A percentile compares a stretch with the other conserved stretches of the same genome.
These are phyloP conservation scores for Semaprochilodus insignis DNA, from an alignment of 2,797 vertebrate genomes.

Conservation along the genomic window DNA sequence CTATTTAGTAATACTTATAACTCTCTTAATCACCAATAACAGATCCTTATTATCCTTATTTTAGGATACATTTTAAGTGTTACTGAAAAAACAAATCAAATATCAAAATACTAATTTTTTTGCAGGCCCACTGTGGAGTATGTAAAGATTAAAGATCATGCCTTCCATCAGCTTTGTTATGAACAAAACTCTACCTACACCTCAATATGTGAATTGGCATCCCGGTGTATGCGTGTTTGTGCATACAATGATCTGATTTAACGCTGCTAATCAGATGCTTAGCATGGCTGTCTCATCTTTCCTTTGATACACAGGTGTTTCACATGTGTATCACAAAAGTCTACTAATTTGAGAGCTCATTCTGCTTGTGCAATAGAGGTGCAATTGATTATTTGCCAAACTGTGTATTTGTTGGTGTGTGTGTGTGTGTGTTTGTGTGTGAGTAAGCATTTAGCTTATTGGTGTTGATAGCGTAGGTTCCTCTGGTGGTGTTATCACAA, in stretches of 20 bases:
- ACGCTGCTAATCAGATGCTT: conserved; percentile 31
- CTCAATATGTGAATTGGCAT: conserved; percentile 37
- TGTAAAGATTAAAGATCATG: neutral
- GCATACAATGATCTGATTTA: conserved; percentile 1
- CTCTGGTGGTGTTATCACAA: neutral
- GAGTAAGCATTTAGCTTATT: neutral
- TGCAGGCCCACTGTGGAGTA: neutral
- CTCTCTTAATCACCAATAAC: no score
- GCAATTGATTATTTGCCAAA: neutral
- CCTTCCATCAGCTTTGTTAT: neutral
- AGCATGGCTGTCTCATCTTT: conserved; percentile 2
- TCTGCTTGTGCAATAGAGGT: neutral
- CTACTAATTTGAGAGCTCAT: neutral
- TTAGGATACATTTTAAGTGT: no score
- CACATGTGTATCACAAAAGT: neutral
- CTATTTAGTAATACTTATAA: no score
- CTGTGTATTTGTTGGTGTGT: neutral
- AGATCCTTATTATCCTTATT: no score
- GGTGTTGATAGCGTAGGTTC: neutral
- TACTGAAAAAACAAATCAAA: no score
- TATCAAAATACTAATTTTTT: no score
- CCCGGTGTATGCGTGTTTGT: neutral
- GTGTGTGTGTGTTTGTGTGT: neutral
- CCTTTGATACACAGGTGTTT: neutral
- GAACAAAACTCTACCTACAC: conserved; percentile 35